phyloP scores from a whole-genome alignment of 23 tunicate genomes.

The Aplidium turbinatum region DNA sequence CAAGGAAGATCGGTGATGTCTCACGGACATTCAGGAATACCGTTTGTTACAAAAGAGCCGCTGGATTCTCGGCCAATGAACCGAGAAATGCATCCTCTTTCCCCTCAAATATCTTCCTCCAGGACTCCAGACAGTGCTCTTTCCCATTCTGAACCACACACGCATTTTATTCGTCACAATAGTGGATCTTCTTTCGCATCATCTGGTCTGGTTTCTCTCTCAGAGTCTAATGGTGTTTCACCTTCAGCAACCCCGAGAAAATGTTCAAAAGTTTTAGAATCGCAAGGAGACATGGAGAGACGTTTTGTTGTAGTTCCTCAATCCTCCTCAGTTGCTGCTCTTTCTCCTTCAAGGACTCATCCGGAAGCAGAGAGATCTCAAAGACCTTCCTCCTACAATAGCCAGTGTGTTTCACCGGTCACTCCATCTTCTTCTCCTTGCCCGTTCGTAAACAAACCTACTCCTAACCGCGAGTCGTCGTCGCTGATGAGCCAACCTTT shows the following conservation, averaged over 20 bases:
- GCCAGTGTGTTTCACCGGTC: background rate
- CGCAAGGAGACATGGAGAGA: background rate
- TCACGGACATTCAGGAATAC: background rate
- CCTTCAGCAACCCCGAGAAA: slow-evolving; percentile 38
- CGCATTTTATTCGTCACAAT: slow-evolving; percentile 29
- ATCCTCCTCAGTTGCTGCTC: background rate
- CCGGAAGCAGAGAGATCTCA: background rate
- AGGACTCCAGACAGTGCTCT: slow-evolving; percentile 1
- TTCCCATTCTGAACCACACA: background rate
- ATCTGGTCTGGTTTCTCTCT: slow-evolving; percentile 49
- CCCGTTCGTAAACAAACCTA: background rate
- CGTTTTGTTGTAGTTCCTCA: slow-evolving; percentile 21
- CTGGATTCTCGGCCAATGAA: background rate
- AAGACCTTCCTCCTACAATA: slow-evolving; percentile 2
- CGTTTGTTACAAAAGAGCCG: background rate
- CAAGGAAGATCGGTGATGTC: slow-evolving; percentile 35
- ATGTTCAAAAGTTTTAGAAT: background rate
- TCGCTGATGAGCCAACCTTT: slow-evolving; percentile 14
- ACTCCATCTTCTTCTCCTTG: slow-evolving; percentile 14
- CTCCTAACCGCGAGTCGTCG: background rate
- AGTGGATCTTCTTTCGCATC: slow-evolving; percentile 59
- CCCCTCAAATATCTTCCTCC: no score
- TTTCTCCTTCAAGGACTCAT: background rate
- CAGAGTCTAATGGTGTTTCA: slow-evolving; percentile 8
- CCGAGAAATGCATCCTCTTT: slow-evolving; percentile 2